Conservation (phyloP, 2,888 invertebrate species). For the Orthonevra nobilis region DNA sequence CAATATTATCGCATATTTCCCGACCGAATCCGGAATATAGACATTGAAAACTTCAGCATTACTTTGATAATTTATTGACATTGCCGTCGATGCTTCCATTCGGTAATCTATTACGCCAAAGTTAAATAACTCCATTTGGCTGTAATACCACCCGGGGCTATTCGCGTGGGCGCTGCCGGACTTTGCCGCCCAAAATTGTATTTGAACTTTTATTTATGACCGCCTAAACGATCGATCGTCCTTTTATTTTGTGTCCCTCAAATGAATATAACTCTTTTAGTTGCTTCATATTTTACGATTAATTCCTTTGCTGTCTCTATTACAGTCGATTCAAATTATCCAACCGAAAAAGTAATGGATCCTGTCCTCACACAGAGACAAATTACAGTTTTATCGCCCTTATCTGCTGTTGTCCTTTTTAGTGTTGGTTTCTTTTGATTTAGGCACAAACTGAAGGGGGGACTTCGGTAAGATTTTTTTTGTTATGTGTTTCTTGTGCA, state of each 20-base stretch:
- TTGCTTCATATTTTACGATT: slow-evolving; percentile 62
- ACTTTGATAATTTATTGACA: slow-evolving; percentile 42
- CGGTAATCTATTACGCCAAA: slow-evolving; percentile 40
- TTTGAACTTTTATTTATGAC: slow-evolving; percentile 51
- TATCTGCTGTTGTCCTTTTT: slow-evolving; percentile 40
- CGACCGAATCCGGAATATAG: slow-evolving; percentile 23
- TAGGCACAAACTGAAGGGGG: slow-evolving; percentile 9
- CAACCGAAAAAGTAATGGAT: slow-evolving; percentile 55
- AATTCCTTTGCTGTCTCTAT: slow-evolving; percentile 50
- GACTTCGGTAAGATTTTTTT: slow-evolving; percentile 17
- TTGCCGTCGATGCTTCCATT: slow-evolving; percentile 18
- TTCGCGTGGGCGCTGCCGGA: slow-evolving; percentile 16
- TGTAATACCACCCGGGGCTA: slow-evolving; percentile 12
- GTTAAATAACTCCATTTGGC: slow-evolving; percentile 38
- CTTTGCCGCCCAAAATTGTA: slow-evolving; percentile 24
- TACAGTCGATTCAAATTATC: slow-evolving; percentile 60
- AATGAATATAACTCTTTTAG: slow-evolving; percentile 56
- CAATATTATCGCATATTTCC: slow-evolving; percentile 34
- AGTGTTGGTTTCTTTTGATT: slow-evolving; percentile 51
- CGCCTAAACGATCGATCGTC: slow-evolving; percentile 49
- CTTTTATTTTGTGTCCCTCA: slow-evolving; percentile 45
- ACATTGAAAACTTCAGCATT: slow-evolving; percentile 43
- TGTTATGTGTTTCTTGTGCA: slow-evolving; percentile 5
- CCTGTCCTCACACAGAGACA: slow-evolving; percentile 50
- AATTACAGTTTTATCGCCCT: slow-evolving; percentile 61